phyloP scores from a whole-genome alignment of 2,113 vertebrate species.

The Psammodynastes pulverulentus region DNA sequence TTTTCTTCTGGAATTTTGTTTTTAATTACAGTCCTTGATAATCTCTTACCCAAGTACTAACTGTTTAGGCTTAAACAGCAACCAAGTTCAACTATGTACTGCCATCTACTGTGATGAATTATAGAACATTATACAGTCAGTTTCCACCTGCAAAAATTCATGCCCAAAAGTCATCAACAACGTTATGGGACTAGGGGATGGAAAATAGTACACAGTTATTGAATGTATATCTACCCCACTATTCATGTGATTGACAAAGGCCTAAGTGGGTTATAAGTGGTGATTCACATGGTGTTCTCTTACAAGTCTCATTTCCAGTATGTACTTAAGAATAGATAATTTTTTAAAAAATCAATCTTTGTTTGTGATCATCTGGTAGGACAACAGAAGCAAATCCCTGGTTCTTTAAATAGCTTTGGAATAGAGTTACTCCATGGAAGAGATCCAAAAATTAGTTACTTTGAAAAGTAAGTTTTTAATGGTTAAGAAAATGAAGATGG shows the following conservation, averaged over 20 bases:
- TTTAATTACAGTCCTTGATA: not conserved
- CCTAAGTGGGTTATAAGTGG: not conserved
- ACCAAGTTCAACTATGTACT: not conserved
- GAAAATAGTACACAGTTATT: too few relatives aligned
- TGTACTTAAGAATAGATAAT: not conserved
- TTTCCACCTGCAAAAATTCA: not conserved
- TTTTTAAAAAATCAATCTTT: not conserved
- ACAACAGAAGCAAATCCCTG: slow-evolving; percentile 5
- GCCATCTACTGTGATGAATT: not conserved
- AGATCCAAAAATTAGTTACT: not conserved
- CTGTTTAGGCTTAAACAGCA: not conserved
- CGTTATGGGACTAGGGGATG: not conserved
- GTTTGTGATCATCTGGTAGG: not conserved
- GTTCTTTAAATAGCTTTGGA: slow-evolving; percentile 5
- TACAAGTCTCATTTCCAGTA: not conserved
- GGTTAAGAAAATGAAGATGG: not conserved
- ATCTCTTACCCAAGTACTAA: not conserved
- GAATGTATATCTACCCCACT: too few relatives aligned
- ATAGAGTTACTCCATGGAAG: not conserved
- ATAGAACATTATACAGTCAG: not conserved
- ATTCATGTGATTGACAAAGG: not conserved
- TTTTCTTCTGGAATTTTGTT: not conserved
- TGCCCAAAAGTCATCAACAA: not conserved
- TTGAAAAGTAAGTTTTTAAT: slow-evolving; percentile 6
- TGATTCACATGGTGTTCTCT: not conserved